Evolutionary conservation across 2,797 vertebrate genomes (phyloP).

Genomic region (Periophthalmus magnuspinnatus): DNA sequence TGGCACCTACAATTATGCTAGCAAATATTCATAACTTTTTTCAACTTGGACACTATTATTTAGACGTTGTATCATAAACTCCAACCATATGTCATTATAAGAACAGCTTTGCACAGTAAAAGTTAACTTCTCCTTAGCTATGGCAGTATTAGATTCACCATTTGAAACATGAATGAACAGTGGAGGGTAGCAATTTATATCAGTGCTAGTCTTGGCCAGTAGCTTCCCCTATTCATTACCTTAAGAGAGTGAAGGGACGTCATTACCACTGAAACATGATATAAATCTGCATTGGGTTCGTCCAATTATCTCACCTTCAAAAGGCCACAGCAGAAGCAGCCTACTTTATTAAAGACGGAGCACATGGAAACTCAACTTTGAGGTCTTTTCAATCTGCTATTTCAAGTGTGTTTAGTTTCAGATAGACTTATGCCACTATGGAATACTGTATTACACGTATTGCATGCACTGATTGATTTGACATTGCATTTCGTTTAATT

Average conservation of each 20-base stretch:
- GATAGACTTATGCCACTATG: no score
- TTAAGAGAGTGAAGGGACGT: conserved; percentile 20
- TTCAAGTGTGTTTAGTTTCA: background rate
- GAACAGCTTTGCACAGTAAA: conserved; percentile 7
- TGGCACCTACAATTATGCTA: background rate
- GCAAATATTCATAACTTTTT: background rate
- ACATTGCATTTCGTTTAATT: no score
- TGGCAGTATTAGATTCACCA: conserved; percentile 26
- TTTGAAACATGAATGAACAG: conserved; percentile 2
- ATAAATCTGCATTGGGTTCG: conserved; percentile 36
- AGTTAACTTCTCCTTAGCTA: conserved; percentile 24
- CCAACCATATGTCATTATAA: background rate
- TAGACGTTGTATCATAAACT: background rate
- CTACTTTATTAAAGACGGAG: background rate
- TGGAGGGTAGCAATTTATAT: conserved; percentile 24
- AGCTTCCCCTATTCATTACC: conserved; percentile 36
- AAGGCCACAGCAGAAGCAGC: background rate
- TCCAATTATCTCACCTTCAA: conserved; percentile 30
- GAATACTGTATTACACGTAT: no score
- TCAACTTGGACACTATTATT: background rate
- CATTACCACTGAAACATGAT: conserved; percentile 30
- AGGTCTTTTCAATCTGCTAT: background rate
- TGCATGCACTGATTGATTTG: no score
- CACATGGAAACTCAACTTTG: conserved; percentile 1
- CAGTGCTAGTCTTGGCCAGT: conserved; percentile 20